Percentiles rank a stretch among this genome's conserved stretches.
Conservation (phyloP, 2,797 vertebrate species). For the Cephalopachus bancanus region DNA sequence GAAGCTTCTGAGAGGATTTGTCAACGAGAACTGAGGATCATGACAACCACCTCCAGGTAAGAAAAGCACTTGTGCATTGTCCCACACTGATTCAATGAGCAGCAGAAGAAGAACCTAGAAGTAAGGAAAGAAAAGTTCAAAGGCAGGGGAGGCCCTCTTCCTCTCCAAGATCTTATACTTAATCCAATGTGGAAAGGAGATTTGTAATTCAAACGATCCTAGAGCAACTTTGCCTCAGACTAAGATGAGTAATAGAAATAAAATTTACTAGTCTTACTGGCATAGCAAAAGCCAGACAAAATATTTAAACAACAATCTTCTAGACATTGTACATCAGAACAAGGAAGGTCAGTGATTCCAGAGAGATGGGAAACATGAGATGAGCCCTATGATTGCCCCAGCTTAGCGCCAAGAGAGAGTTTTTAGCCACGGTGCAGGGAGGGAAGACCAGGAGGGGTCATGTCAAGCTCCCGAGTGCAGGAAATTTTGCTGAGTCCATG, state of each 20-base stretch:
- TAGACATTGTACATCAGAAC: not conserved
- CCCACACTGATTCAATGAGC: not conserved
- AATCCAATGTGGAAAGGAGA: not conserved
- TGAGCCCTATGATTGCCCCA: not conserved
- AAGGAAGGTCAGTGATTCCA: not conserved
- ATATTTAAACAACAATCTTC: not conserved
- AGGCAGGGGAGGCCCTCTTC: not conserved
- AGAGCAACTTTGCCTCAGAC: not conserved
- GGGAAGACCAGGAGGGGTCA: no score
- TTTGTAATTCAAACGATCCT: not conserved
- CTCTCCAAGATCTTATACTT: not conserved
- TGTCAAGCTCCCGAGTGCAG: not conserved
- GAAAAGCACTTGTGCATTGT: not conserved
- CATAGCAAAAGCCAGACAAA: no score
- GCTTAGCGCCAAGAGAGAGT: not conserved
- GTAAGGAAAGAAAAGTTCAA: not conserved
- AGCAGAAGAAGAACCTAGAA: not conserved
- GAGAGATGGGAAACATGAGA: not conserved
- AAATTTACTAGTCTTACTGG: not conserved
- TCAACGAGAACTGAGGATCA: not conserved
- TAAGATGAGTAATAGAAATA: not conserved
- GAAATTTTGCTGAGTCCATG: not conserved
- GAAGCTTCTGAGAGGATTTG: not conserved
- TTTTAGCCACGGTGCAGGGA: not conserved
- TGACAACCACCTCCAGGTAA: not conserved